Evolutionary conservation across 2,797 vertebrate genomes (phyloP).

Genomic region (Hipposideros larvatus): DNA sequence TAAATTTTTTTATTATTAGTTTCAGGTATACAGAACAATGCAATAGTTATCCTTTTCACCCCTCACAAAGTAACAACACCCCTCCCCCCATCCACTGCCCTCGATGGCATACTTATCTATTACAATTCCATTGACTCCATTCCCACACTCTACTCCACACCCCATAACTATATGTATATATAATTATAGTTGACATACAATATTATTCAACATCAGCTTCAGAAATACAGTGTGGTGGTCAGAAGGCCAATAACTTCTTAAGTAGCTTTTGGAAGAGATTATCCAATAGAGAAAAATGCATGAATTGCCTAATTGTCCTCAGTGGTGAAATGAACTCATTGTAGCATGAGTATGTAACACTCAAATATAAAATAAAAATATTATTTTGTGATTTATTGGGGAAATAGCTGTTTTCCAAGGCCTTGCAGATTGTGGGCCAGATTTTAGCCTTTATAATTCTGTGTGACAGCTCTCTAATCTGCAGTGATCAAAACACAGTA

Average conservation of each 20-base stretch:
- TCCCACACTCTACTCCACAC: too few relatives aligned
- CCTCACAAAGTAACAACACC: too few relatives aligned
- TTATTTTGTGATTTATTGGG: constrained; percentile 58
- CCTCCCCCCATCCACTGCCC: too few relatives aligned
- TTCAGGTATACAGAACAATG: too few relatives aligned
- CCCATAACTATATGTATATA: too few relatives aligned
- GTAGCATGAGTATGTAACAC: neutral
- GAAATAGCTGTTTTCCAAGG: constrained; percentile 21
- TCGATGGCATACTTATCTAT: too few relatives aligned
- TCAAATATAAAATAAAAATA: constrained; percentile 54
- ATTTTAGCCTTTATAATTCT: constrained; percentile 57
- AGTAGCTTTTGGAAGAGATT: constrained; percentile 36
- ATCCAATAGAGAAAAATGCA: neutral
- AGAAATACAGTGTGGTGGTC: too few relatives aligned
- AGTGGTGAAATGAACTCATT: constrained; percentile 16
- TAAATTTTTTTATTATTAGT: too few relatives aligned
- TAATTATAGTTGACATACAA: too few relatives aligned
- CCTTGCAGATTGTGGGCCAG: neutral
- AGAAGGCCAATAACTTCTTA: neutral
- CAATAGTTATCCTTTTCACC: too few relatives aligned
- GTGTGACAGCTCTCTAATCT: neutral
- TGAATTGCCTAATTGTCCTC: neutral
- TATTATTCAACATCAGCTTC: too few relatives aligned
- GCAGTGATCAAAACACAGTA: neutral
- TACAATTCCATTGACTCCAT: too few relatives aligned